Conservation (phyloP, 2,113 vertebrate species). For the Telmatochromis sp. region DNA sequence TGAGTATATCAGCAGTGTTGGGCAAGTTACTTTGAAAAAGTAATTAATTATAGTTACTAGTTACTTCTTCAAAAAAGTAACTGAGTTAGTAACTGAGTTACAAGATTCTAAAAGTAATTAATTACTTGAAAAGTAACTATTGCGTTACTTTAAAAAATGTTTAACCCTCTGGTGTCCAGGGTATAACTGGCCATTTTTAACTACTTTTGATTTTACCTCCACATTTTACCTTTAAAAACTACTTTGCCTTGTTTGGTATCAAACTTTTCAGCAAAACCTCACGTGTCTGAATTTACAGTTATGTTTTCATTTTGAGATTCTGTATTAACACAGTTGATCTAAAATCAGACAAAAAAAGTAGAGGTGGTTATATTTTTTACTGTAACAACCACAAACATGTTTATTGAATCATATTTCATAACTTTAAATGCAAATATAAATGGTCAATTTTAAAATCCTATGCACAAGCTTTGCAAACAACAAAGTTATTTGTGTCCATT, state of each 20-base stretch:
- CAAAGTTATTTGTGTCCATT: fast-evolving
- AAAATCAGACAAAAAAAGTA: neutral
- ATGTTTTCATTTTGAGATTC: fast-evolving
- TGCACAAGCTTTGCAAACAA: neutral
- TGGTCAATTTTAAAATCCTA: neutral
- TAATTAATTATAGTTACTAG: neutral
- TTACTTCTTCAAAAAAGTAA: neutral
- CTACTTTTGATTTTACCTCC: neutral
- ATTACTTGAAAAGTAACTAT: neutral
- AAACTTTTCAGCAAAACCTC: neutral
- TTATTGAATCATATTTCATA: neutral
- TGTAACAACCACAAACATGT: neutral
- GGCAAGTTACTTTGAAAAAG: neutral
- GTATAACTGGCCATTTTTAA: neutral
- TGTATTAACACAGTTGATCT: neutral
- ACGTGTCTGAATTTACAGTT: fast-evolving
- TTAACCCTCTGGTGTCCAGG: neutral
- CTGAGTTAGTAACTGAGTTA: neutral
- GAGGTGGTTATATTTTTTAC: neutral
- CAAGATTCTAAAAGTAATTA: neutral
- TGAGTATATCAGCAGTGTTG: neutral
- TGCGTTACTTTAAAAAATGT: neutral
- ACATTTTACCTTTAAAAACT: neutral
- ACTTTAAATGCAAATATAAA: neutral
- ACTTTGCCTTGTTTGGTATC: neutral